A percentile compares a stretch with the other conserved stretches of the same genome.
Evolutionary conservation across 2,888 invertebrate genomes (phyloP).

Genomic region (Campoplex capitator): DNA sequence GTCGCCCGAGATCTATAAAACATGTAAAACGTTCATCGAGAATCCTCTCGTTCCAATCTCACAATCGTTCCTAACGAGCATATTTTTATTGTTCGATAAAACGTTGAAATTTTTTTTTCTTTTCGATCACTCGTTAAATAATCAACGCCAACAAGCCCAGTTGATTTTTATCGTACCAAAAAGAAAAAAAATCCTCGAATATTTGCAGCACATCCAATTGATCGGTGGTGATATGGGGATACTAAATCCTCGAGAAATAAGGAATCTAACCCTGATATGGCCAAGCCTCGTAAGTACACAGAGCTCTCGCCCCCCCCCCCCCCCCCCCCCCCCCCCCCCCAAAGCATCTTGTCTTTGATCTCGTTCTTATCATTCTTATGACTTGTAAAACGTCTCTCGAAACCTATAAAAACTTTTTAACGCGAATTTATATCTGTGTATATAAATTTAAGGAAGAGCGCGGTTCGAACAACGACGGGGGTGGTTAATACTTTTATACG

Average conservation of each 20-base stretch:
- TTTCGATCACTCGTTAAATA: too few relatives aligned
- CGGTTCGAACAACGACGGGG: slow-evolving; percentile 29
- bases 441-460: slow-evolving; percentile 8
- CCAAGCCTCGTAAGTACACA: slow-evolving; percentile 69
- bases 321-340: too few relatives aligned
- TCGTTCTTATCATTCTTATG: slow-evolving; percentile 15
- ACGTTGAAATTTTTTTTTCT: too few relatives aligned
- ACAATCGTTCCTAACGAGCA: background rate
- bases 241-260: slow-evolving; percentile 55
- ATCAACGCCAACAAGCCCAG: too few relatives aligned
- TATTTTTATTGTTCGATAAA: background rate
- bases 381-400: slow-evolving; percentile 2
- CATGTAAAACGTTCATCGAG: background rate
- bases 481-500: slow-evolving; percentile 31
- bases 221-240: slow-evolving; percentile 71
- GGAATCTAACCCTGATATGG: slow-evolving; percentile 71
- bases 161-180: background rate
- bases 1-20: slow-evolving; percentile 10
- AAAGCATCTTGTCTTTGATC: slow-evolving; percentile 31
- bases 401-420: too few relatives aligned
- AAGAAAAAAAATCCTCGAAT: background rate
- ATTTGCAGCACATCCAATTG: slow-evolving; percentile 72
- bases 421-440: too few relatives aligned
- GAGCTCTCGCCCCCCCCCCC: too few relatives aligned
- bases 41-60: background rate